phyloP scores from a whole-genome alignment of 2,797 vertebrate genomes.

The Notolabrus celidotus region DNA sequence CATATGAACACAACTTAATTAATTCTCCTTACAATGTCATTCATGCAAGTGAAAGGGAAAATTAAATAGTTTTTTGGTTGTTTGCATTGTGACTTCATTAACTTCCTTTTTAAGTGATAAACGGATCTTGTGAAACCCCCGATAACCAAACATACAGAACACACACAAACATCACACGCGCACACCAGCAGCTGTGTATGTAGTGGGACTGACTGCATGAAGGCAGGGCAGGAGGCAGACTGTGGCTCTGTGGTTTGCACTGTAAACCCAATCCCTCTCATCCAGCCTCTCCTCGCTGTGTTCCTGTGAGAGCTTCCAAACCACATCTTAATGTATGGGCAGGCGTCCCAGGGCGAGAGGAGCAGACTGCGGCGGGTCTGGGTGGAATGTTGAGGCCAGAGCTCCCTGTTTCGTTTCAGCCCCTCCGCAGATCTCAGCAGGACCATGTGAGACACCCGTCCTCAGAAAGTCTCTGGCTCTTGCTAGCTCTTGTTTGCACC shows the following conservation, averaged over 20 bases:
- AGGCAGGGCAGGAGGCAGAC: conserved; percentile 75
- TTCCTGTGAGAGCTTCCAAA: conserved; percentile 79
- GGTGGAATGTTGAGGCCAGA: conserved; percentile 65
- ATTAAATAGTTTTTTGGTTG: conserved; percentile 10
- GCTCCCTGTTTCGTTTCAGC: conserved; percentile 52
- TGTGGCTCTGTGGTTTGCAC: conserved; percentile 79
- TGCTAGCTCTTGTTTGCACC: conserved; percentile 66
- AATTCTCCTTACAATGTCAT: conserved; percentile 29
- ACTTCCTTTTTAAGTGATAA: conserved; percentile 45
- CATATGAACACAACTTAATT: conserved; percentile 27
- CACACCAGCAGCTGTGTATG: conserved; percentile 71
- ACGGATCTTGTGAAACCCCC: conserved; percentile 32
- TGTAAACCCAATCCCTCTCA: conserved; percentile 82
- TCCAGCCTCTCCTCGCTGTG: conserved; percentile 76
- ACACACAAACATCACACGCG: conserved; percentile 10
- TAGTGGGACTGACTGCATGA: conserved; percentile 66
- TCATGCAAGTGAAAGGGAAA: conserved; percentile 13
- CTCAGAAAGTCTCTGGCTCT: conserved; percentile 37
- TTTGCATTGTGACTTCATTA: conserved; percentile 28
- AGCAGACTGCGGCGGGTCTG: conserved; percentile 70
- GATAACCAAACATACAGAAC: conserved; percentile 31
- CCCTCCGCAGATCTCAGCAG: conserved; percentile 47
- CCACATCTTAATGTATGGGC: conserved; percentile 84
- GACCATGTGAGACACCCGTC: conserved; percentile 31
- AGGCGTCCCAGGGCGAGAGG: conserved; percentile 76